These are phyloP conservation scores for Caenorhabditis drosophilae DNA, from an alignment of 2,888 invertebrate genomes.

Conservation along the genomic window DNA sequence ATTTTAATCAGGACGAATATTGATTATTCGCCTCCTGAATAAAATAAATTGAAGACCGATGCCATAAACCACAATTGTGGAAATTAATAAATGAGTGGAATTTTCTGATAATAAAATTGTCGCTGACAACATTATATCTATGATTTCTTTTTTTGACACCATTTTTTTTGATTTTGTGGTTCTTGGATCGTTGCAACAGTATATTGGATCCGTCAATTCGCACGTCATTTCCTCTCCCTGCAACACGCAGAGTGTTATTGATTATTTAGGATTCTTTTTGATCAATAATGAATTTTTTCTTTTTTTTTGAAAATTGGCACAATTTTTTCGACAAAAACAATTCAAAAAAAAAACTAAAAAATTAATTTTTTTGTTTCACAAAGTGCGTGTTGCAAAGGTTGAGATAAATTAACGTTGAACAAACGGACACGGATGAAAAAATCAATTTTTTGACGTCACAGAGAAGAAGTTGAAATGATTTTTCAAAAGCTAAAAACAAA, in stretches of 20 bases:
- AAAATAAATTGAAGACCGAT: no score
- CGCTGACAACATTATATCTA: no score
- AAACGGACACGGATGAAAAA: not conserved
- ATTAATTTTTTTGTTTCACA: not conserved
- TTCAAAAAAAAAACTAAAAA: not conserved
- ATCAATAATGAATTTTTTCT: slow-evolving; percentile 1
- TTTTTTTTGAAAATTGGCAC: not conserved
- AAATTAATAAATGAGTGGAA: no score
- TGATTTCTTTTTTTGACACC: not conserved
- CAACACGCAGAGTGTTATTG: slow-evolving; percentile 27
- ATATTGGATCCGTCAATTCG: slow-evolving; percentile 34
- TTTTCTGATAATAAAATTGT: no score
- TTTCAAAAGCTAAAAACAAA: not conserved
- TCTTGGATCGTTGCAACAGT: slow-evolving; percentile 3
- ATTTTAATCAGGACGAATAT: no score
- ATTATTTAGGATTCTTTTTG: no score
- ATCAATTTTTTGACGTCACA: not conserved
- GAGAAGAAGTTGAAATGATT: no score
- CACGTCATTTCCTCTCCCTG: slow-evolving; percentile 49
- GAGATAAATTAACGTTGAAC: slow-evolving; percentile 6
- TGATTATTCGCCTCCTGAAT: no score
- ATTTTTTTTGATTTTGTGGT: not conserved
- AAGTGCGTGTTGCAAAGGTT: slow-evolving; percentile 33
- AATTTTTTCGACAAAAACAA: not conserved
- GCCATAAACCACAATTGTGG: no score